These are phyloP conservation scores for Progne subis DNA, from an alignment of 2,113 vertebrate species.

Conservation along the genomic window DNA sequence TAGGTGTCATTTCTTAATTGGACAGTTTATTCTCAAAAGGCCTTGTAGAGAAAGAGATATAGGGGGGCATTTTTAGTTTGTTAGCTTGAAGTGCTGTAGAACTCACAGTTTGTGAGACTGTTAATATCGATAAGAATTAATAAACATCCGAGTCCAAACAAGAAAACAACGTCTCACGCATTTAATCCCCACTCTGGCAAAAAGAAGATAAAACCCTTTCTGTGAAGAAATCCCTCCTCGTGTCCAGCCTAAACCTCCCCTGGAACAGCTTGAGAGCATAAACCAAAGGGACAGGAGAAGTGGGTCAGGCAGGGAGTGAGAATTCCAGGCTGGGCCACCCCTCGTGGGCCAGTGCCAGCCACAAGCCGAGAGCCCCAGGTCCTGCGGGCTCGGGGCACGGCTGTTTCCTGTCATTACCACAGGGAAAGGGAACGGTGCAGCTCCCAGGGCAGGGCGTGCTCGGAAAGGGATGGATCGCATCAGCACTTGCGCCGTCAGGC, in stretches of 20 bases:
- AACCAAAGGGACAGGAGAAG: neutral
- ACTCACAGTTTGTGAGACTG: too few relatives aligned
- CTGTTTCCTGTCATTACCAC: accelerated
- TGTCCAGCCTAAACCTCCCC: neutral
- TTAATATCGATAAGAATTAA: too few relatives aligned
- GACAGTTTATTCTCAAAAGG: too few relatives aligned
- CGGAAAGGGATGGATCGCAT: neutral
- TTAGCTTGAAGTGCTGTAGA: too few relatives aligned
- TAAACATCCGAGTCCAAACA: too few relatives aligned
- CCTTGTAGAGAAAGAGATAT: too few relatives aligned
- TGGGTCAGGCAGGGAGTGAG: accelerated
- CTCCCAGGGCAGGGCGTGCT: neutral
- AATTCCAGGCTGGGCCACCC: neutral
- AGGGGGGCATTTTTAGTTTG: too few relatives aligned
- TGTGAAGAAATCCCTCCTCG: neutral
- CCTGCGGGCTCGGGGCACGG: neutral
- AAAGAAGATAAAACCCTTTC: too few relatives aligned
- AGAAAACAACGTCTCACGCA: too few relatives aligned
- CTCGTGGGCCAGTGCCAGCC: neutral
- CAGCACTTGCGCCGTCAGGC: neutral
- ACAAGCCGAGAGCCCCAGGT: too few relatives aligned
- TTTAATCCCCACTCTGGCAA: too few relatives aligned
- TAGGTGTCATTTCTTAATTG: too few relatives aligned
- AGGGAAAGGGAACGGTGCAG: neutral
- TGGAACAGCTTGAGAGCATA: neutral